These are phyloP conservation scores for Agriotes lineatus DNA, from an alignment of 2,888 invertebrate genomes.

Conservation along the genomic window DNA sequence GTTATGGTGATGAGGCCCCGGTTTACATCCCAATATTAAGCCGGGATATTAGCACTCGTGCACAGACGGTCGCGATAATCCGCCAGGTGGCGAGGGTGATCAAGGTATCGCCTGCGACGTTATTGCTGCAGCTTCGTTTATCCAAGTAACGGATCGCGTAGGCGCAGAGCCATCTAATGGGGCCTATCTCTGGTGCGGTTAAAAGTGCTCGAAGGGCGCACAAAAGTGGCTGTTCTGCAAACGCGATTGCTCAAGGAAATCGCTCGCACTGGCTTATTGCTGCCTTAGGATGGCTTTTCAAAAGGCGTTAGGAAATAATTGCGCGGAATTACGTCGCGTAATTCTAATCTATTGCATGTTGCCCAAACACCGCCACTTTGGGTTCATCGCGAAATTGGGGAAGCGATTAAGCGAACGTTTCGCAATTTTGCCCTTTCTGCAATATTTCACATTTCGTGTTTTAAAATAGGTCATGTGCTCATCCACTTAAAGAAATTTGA, in stretches of 20 bases:
- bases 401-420: no score
- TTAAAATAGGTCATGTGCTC: no score
- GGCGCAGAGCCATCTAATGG: slow-evolving; percentile 3
- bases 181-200: not conserved
- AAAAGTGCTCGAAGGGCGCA: not conserved
- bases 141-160: slow-evolving; percentile 7
- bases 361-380: no score
- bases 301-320: not conserved
- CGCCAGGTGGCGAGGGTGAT: slow-evolving; percentile 52
- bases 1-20: slow-evolving; percentile 65
- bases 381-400: no score
- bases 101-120: slow-evolving; percentile 29
- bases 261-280: slow-evolving; percentile 8
- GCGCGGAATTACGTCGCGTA: not conserved
- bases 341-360: no score
- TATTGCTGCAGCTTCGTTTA: slow-evolving; percentile 23
- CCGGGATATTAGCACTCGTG: slow-evolving; percentile 59
- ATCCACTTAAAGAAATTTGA: no score
- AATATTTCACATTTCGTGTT: no score
- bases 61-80: slow-evolving; percentile 56
- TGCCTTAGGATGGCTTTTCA: not conserved
- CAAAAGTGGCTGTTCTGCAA: not conserved
- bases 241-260: slow-evolving; percentile 16
- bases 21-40: slow-evolving; percentile 63
- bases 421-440: no score